phyloP scores from a whole-genome alignment of 2,797 vertebrate species.

The Lateolabrax maculatus region DNA sequence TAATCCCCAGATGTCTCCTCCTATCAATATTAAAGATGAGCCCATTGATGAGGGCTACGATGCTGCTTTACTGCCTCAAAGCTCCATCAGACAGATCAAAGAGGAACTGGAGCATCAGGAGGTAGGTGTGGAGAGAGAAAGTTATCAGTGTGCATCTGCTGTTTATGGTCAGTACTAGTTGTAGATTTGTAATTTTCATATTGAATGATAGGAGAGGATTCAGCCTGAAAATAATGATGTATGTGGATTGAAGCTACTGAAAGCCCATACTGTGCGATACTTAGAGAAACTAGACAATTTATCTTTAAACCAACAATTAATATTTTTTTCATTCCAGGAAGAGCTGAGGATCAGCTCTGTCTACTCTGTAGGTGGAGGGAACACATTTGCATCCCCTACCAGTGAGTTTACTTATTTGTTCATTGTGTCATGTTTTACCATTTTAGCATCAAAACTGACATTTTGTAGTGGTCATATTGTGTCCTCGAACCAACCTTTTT shows the following conservation, averaged over 20 bases:
- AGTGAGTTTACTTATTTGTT: conserved; percentile 67
- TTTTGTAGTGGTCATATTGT: neutral
- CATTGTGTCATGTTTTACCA: neutral
- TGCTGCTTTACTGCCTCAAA: conserved; percentile 92
- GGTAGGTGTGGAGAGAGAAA: conserved; percentile 76
- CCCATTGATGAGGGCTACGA: conserved; percentile 98
- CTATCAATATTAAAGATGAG: conserved; percentile 96
- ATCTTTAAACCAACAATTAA: neutral
- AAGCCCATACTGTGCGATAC: neutral
- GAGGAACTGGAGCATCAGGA: conserved; percentile 95
- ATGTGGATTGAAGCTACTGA: neutral
- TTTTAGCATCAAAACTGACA: neutral
- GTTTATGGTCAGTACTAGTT: neutral
- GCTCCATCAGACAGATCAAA: conserved; percentile 88
- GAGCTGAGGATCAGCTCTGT: conserved; percentile 95
- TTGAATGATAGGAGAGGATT: neutral
- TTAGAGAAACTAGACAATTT: neutral
- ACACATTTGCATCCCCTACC: conserved; percentile 66
- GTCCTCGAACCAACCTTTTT: neutral
- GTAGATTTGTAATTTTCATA: neutral
- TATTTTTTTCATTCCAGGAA: conserved; percentile 80
- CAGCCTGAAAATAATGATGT: neutral
- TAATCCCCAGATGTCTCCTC: conserved; percentile 53
- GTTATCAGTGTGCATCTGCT: neutral
- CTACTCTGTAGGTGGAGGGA: conserved; percentile 84